A percentile compares a stretch with the other conserved stretches of the same genome.
Evolutionary conservation across 92 coral and sea anemone genomes (phyloP).

Genomic region (Porites evermanni): DNA sequence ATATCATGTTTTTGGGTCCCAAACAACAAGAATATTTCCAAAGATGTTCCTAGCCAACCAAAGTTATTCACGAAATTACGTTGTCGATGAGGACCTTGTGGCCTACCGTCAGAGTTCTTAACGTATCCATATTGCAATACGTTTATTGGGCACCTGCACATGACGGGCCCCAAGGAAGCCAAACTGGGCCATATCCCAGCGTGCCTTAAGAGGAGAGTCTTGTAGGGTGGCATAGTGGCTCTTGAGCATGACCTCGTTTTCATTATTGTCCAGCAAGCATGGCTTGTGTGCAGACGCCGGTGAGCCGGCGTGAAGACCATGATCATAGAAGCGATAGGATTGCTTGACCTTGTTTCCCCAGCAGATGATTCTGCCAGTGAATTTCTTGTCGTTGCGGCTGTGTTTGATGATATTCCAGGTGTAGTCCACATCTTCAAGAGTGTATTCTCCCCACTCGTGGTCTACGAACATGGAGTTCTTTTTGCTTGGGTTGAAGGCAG

Average conservation of each 20-base stretch:
- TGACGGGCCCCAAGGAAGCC: constrained; percentile 93
- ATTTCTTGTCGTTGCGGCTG: constrained; percentile 71
- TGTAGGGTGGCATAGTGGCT: constrained; percentile 94
- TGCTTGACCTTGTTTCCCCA: constrained; percentile 88
- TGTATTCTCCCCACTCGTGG: constrained; percentile 82
- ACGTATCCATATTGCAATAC: constrained; percentile 98
- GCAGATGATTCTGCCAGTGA: constrained; percentile 85
- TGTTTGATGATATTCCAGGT: constrained; percentile 96
- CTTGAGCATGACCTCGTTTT: constrained; percentile 91
- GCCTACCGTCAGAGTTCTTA: constrained; percentile 22
- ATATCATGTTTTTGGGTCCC: not conserved
- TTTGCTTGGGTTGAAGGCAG: constrained; percentile 85
- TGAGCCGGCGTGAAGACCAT: constrained; percentile 95
- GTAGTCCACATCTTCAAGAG: constrained; percentile 84
- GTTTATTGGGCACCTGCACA: constrained; percentile 84
- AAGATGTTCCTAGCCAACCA: not conserved
- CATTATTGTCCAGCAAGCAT: constrained; percentile 89
- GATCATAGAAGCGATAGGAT: constrained; percentile 93
- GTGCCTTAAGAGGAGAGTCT: constrained; percentile 78
- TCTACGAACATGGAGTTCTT: constrained; percentile 84
- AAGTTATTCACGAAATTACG: not conserved
- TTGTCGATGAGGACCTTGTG: not conserved
- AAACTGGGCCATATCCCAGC: constrained; percentile 98
- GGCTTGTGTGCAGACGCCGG: constrained; percentile 90
- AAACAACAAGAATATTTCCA: not conserved